Evolutionary conservation across 1,140 invertebrate genomes (phyloP), one percentile per base, ranked within the genome.

Genomic region (Philaenus spumarius): DNA sequence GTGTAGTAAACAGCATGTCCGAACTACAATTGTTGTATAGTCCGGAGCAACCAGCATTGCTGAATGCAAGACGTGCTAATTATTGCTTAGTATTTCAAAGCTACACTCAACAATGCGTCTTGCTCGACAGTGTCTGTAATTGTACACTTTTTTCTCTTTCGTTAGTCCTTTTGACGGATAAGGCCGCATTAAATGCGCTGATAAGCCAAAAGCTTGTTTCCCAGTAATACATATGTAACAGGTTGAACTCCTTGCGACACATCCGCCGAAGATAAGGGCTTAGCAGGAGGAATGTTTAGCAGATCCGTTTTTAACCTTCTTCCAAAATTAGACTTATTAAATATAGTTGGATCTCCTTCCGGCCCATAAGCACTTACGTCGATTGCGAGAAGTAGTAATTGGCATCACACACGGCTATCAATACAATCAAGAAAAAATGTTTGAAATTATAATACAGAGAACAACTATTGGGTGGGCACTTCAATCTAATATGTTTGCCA

Each of bases 401-500:
- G 42, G 66, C 67, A 63, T 77, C 73, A 15, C 71, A 68, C 37
- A 75, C 51, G 15, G 69, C 75, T 35, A 75, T 57, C 35, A 78
- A 53, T 22, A 76, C 69, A 19, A 76, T 66, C 37, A 69, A 71
- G 45, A 68, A 74, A 54, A 53, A 68, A 1, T 62, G 48, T 63
- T 77, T 77, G 52, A 74, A 74, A 58, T 77, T 77, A 42, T 64
- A 72, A 65, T 62, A 77, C 34, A 62, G 53, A 17, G 67, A 61
- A 23, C 73, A 72, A 47, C 61, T 66, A 30, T 66, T 61, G 19
- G 40, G 1, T 37, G 72, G 72, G 64, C 73, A 58, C 71, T 76
- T 69, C 59, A 71, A 67, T 34, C 62, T 19, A 20, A 77, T 54
- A 55, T 77, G 71, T 50, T 75, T 77, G 2, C 70, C 69, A 46